Conservation (phyloP, 2,888 invertebrate species). For the Portevinia maculata region DNA sequence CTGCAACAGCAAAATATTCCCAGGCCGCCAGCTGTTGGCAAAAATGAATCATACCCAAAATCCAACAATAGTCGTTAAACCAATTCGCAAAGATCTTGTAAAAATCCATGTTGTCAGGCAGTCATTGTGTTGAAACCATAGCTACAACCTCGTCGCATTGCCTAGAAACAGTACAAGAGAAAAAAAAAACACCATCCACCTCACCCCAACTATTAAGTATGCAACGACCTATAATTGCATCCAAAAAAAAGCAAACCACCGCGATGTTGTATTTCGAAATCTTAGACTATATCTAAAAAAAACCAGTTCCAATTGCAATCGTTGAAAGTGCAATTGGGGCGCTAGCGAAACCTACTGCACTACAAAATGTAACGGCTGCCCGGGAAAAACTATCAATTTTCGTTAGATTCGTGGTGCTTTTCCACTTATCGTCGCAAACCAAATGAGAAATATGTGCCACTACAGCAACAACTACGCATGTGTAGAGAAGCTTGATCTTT, state of each 20-base stretch:
- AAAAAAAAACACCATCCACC: background rate
- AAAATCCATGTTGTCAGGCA: no score
- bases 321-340: slow-evolving; percentile 9
- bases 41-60: slow-evolving; percentile 1
- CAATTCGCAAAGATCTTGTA: background rate
- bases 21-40: slow-evolving; percentile 8
- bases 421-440: slow-evolving; percentile 39
- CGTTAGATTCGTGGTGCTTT: slow-evolving; percentile 45
- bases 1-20: background rate
- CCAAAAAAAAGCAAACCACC: slow-evolving; percentile 15
- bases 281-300: slow-evolving; percentile 50
- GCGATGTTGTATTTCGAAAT: slow-evolving; percentile 34
- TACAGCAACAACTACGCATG: slow-evolving; percentile 24
- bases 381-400: slow-evolving; percentile 34
- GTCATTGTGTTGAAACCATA: slow-evolving; percentile 34
- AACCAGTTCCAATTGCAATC: slow-evolving; percentile 57
- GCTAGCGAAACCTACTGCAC: slow-evolving; percentile 27
- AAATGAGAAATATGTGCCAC: slow-evolving; percentile 45
- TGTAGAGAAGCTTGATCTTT: slow-evolving; percentile 25
- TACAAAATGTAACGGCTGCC: slow-evolving; percentile 29
- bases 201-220: slow-evolving; percentile 55
- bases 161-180: no score
- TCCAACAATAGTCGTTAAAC: no score
- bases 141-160: slow-evolving; percentile 11
- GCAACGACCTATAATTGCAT: slow-evolving; percentile 69